These are phyloP conservation scores for Drosophila melanosoma DNA, from an alignment of 2,888 invertebrate genomes.

Conservation along the genomic window DNA sequence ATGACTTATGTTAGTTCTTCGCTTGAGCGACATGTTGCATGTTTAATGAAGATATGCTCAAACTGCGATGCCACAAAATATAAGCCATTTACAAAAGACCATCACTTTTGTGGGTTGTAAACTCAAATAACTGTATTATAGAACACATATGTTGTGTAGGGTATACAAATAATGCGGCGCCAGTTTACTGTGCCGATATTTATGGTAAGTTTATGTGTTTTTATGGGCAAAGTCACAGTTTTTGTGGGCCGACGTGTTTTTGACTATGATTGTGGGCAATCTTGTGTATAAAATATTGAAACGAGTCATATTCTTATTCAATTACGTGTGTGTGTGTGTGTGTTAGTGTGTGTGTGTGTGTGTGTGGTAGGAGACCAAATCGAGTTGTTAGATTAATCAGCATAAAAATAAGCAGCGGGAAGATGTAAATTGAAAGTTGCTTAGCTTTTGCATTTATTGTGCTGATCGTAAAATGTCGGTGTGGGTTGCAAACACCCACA, in stretches of 20 bases:
- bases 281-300: slow-evolving; percentile 55
- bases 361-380: slow-evolving; percentile 28
- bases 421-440: slow-evolving; percentile 51
- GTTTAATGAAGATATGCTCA: slow-evolving; percentile 2
- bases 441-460: slow-evolving; percentile 39
- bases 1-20: slow-evolving; percentile 5
- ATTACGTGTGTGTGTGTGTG: slow-evolving; percentile 43
- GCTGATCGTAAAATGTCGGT: slow-evolving; percentile 63
- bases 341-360: background rate
- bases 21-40: background rate
- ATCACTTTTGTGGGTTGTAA: background rate
- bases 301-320: slow-evolving; percentile 63
- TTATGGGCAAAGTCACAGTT: slow-evolving; percentile 54
- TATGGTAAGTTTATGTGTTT: slow-evolving; percentile 70
- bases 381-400: slow-evolving; percentile 68
- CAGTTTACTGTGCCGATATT: slow-evolving; percentile 58
- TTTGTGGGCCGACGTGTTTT: slow-evolving; percentile 39
- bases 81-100: background rate
- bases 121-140: slow-evolving; percentile 27
- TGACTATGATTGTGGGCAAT: slow-evolving; percentile 59
- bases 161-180: slow-evolving; percentile 50
- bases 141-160: background rate
- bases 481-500: slow-evolving; percentile 52
- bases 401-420: slow-evolving; percentile 64
- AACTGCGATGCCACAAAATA: background rate